Conservation (phyloP, 1,140 invertebrate genomes). For the Nixonia krombeini region DNA sequence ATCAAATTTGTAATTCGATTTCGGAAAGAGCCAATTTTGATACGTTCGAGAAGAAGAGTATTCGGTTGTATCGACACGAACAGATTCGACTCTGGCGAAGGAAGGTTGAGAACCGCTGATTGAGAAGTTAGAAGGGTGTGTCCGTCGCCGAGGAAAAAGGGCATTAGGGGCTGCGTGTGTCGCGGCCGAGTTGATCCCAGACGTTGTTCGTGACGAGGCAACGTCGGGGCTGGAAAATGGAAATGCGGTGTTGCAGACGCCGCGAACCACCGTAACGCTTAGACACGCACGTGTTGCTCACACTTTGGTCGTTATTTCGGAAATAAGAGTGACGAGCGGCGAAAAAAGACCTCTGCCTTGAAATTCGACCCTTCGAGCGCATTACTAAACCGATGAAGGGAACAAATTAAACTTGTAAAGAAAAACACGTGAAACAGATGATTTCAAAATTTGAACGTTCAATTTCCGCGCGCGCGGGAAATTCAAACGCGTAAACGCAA, state of each 20-base stretch:
- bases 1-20: no score
- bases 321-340: no score
- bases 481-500: no score
- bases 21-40: no score
- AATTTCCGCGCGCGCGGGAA: no score
- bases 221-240: slow-evolving; percentile 7
- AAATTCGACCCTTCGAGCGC: no score
- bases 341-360: neutral
- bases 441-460: no score
- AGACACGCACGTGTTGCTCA: neutral
- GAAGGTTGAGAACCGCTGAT: neutral
- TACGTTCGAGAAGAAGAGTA: no score
- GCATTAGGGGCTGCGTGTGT: slow-evolving; percentile 11
- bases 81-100: no score
- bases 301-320: no score
- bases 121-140: neutral
- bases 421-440: no score
- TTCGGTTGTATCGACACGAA: no score
- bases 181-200: neutral
- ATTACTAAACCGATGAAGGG: neutral
- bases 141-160: neutral
- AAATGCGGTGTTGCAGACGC: slow-evolving; percentile 11
- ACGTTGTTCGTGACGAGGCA: neutral
- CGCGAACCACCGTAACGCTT: neutral
- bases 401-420: neutral